Evolutionary conservation across 53 echinoderm and acorn worm species (phyloP).

Genomic region (Patiria pectinifera): DNA sequence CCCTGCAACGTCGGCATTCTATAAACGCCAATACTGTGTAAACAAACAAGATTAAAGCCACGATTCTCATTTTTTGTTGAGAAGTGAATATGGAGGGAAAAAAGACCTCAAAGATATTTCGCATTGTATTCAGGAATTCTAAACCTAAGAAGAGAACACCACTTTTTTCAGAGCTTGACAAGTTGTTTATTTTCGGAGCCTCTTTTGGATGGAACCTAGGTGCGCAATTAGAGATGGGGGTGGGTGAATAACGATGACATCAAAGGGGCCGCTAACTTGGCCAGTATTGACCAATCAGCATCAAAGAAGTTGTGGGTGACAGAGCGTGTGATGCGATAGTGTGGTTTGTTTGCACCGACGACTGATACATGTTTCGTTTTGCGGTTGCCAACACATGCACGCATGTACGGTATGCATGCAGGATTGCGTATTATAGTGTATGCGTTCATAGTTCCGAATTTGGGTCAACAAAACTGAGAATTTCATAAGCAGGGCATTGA

Average conservation of each 20-base stretch:
- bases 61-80: not conserved
- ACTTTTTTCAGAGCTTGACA: conserved; percentile 44
- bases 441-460: too few species aligned
- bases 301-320: conserved; percentile 61
- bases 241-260: conserved; percentile 53
- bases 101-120: not conserved
- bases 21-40: conserved; percentile 3
- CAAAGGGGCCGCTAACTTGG: conserved; percentile 68
- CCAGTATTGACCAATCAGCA: conserved; percentile 61
- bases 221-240: conserved; percentile 67
- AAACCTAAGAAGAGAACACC: conserved; percentile 5
- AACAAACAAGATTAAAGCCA: conserved; percentile 58
- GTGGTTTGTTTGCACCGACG: conserved; percentile 35
- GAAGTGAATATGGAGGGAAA: not conserved
- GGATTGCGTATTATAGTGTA: too few species aligned
- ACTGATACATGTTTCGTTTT: conserved; percentile 29
- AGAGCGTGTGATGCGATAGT: conserved; percentile 41
- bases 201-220: conserved; percentile 38
- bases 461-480: too few species aligned
- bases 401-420: too few species aligned
- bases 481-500: too few species aligned
- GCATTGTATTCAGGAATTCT: conserved; percentile 47
- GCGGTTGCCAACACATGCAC: too few species aligned
- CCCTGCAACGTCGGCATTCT: not conserved
- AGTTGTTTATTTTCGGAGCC: conserved; percentile 62